Conservation (phyloP, 1,140 invertebrate species). For the Stenopsyche tienmushanensis region DNA sequence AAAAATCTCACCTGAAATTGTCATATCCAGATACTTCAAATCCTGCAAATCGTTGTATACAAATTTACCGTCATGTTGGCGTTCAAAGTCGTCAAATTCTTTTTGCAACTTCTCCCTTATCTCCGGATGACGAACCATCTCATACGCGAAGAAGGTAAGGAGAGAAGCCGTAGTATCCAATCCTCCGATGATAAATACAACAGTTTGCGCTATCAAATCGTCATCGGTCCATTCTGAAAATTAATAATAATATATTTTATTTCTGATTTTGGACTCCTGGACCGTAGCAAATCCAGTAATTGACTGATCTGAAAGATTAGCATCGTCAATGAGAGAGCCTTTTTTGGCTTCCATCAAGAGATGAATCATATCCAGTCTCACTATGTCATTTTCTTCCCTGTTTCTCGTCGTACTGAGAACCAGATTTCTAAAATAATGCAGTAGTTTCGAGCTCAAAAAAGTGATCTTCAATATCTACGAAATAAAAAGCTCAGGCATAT, state of each 20-base stretch:
- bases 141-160: slow-evolving; percentile 55
- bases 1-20: slow-evolving; percentile 54
- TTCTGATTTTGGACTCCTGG: slow-evolving; percentile 44
- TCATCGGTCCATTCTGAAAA: slow-evolving; percentile 36
- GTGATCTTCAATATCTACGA: not conserved
- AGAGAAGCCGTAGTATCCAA: slow-evolving; percentile 63
- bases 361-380: slow-evolving; percentile 52
- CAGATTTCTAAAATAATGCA: slow-evolving; percentile 5
- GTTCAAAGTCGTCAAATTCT: slow-evolving; percentile 55
- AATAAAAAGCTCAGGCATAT: too few relatives aligned
- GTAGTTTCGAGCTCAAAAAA: not conserved
- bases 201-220: slow-evolving; percentile 42
- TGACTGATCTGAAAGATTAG: not conserved
- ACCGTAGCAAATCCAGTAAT: slow-evolving; percentile 54
- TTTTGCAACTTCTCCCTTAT: slow-evolving; percentile 59
- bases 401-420: slow-evolving; percentile 39
- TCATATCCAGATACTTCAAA: slow-evolving; percentile 67
- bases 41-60: slow-evolving; percentile 56
- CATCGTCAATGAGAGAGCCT: not conserved
- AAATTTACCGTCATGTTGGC: slow-evolving; percentile 50
- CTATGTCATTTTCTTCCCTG: slow-evolving; percentile 45
- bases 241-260: slow-evolving; percentile 34
- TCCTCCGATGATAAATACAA: slow-evolving; percentile 56
- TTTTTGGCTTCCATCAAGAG: slow-evolving; percentile 47
- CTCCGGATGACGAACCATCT: slow-evolving; percentile 60